Percentiles rank a stretch among this genome's conserved stretches.
Conservation (phyloP, 92 coral and sea anemone genomes). For the Pocillopora meandrina region DNA sequence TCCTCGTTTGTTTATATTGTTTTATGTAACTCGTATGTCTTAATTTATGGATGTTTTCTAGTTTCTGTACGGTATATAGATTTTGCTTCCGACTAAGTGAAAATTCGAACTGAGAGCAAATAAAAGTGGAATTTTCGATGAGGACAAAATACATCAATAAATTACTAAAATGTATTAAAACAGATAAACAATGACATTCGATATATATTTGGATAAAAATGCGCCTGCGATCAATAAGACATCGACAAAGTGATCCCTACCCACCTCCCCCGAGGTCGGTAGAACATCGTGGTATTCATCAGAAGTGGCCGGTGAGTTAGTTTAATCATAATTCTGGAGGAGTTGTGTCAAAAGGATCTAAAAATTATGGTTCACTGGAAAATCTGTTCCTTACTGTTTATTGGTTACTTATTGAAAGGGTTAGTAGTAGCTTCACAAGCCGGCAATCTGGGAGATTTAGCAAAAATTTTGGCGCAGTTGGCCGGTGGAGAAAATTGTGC, state of each 20-base stretch:
- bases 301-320: conserved; percentile 1
- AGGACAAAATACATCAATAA: no score
- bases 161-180: neutral
- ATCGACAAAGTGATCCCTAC: neutral
- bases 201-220: neutral
- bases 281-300: neutral
- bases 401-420: conserved; percentile 14
- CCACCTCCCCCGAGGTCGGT: neutral
- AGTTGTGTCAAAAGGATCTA: neutral
- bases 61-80: no score
- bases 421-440: conserved; percentile 33
- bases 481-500: conserved; percentile 77
- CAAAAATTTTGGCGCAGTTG: conserved; percentile 77
- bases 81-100: no score
- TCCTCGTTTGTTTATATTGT: no score
- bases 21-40: no score
- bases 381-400: conserved; percentile 4
- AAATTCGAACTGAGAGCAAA: no score
- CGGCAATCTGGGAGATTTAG: conserved; percentile 75
- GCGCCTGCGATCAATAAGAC: conserved; percentile 25
- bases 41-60: no score
- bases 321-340: neutral
- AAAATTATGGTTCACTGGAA: conserved; percentile 8
- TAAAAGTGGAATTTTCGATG: no score
- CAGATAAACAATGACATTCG: neutral